Percentiles rank a stretch among this genome's conserved stretches.
phyloP scores from a whole-genome alignment of 2,888 invertebrate species.

The Laothoe populi region DNA sequence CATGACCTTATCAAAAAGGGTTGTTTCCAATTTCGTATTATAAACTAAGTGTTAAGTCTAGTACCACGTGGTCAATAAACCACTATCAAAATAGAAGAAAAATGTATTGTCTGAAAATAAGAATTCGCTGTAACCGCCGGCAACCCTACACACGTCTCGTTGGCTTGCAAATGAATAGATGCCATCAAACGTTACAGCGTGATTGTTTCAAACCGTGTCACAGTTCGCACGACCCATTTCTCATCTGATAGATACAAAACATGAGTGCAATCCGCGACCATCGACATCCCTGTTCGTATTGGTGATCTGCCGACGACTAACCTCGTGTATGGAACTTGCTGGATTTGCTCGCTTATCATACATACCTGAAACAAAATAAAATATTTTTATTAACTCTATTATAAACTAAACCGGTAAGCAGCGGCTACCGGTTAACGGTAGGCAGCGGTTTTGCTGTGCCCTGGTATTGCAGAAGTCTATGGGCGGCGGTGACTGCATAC shows the following conservation, averaged over 20 bases:
- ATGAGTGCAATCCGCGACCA: slow-evolving; percentile 35
- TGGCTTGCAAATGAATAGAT: slow-evolving; percentile 17
- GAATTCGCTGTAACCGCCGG: neutral
- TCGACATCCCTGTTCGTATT: slow-evolving; percentile 50
- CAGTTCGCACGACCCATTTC: slow-evolving; percentile 65
- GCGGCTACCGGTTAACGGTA: too few species aligned
- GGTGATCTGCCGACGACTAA: slow-evolving; percentile 40
- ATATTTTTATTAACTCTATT: slow-evolving; percentile 11
- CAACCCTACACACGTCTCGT: neutral
- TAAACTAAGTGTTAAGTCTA: too few species aligned
- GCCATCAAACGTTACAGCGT: slow-evolving; percentile 19
- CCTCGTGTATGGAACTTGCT: slow-evolving; percentile 34
- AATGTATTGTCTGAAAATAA: too few species aligned
- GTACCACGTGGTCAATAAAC: too few species aligned
- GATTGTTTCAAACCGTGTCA: slow-evolving; percentile 40
- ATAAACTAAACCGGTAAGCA: too few species aligned
- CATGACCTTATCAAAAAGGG: too few species aligned
- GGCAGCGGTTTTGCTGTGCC: too few species aligned
- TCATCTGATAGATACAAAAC: slow-evolving; percentile 56
- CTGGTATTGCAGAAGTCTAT: too few species aligned
- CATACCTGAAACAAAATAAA: slow-evolving; percentile 61
- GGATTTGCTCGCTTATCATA: slow-evolving; percentile 27
- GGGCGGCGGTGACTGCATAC: too few species aligned
- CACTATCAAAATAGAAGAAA: too few species aligned
- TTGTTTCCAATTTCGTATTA: too few species aligned